Conservation (phyloP, 2,888 invertebrate species). For the Drosophila meridionalis region DNA sequence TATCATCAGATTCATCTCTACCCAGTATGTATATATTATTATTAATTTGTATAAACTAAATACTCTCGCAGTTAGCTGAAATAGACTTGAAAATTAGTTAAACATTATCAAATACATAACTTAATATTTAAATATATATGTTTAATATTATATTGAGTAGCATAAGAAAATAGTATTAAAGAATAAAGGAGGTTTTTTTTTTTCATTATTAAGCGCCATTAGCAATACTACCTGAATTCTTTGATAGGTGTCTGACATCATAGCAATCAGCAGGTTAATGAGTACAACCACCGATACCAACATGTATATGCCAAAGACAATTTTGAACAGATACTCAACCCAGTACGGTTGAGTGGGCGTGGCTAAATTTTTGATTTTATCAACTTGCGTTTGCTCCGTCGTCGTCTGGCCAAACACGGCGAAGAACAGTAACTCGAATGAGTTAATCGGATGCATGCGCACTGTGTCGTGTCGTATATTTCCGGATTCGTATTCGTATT, state of each 20-base stretch:
- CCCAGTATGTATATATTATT: background rate
- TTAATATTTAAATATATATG: conserved; percentile 41
- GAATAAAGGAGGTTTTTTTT: conserved; percentile 22
- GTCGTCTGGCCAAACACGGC: conserved; percentile 98
- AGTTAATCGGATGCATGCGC: conserved; percentile 95
- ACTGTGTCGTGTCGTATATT: conserved; percentile 87
- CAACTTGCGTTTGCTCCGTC: conserved; percentile 91
- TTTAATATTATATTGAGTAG: conserved; percentile 18
- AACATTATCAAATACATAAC: conserved; percentile 43
- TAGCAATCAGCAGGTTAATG: conserved; percentile 99
- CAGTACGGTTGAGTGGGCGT: conserved; percentile 89
- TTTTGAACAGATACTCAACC: conserved; percentile 95
- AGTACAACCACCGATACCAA: conserved; percentile 99
- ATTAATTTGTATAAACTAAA: background rate
- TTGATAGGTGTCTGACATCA: conserved; percentile 99
- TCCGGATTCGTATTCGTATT: conserved; percentile 14
- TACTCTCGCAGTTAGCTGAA: conserved; percentile 47
- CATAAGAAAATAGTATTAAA: conserved; percentile 23
- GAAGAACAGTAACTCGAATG: conserved; percentile 99
- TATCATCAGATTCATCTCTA: background rate
- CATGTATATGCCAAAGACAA: conserved; percentile 97
- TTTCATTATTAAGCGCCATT: conserved; percentile 58
- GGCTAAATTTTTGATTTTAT: conserved; percentile 86
- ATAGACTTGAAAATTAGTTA: conserved; percentile 54
- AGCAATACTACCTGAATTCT: conserved; percentile 94